Evolutionary conservation across 1,140 invertebrate species (phyloP).

Genomic region (Brachionus manjavacas): DNA sequence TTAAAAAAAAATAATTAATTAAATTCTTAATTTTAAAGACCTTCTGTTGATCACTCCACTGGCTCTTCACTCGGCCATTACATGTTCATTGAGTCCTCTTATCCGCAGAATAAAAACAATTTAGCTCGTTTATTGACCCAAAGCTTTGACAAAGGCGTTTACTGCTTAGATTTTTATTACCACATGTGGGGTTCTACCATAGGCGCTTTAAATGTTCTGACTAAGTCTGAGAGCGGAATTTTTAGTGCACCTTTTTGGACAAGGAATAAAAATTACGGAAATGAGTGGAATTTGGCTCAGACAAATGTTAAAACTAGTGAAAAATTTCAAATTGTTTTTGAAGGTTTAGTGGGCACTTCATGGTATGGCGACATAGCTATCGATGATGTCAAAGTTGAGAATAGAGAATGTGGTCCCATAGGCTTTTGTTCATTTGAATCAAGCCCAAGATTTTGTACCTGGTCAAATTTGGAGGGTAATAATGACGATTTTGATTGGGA

Average conservation of each 20-base stretch:
- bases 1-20: constrained; percentile 61
- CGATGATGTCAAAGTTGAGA: constrained; percentile 33
- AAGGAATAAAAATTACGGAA: constrained; percentile 29
- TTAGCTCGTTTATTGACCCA: constrained; percentile 10
- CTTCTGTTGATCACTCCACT: constrained; percentile 50
- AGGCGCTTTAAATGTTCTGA: constrained; percentile 16
- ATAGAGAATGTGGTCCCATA: constrained; percentile 3
- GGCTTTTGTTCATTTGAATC: constrained; percentile 49
- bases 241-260: not conserved
- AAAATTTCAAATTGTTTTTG: constrained; percentile 40
- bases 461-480: constrained; percentile 41
- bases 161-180: constrained; percentile 35
- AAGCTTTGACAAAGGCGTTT: constrained; percentile 1
- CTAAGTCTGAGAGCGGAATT: not conserved
- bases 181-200: constrained; percentile 51
- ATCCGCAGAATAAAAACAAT: not conserved
- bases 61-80: constrained; percentile 51
- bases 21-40: constrained; percentile 44
- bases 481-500: constrained; percentile 53
- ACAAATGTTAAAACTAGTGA: constrained; percentile 44
- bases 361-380: constrained; percentile 47
- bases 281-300: constrained; percentile 43
- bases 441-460: constrained; percentile 61
- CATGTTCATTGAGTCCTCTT: constrained; percentile 49
- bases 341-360: constrained; percentile 46